A percentile compares a stretch with the other conserved stretches of the same genome.
Evolutionary conservation across 2,888 invertebrate species (phyloP).

Genomic region (Gerris lacustris): DNA sequence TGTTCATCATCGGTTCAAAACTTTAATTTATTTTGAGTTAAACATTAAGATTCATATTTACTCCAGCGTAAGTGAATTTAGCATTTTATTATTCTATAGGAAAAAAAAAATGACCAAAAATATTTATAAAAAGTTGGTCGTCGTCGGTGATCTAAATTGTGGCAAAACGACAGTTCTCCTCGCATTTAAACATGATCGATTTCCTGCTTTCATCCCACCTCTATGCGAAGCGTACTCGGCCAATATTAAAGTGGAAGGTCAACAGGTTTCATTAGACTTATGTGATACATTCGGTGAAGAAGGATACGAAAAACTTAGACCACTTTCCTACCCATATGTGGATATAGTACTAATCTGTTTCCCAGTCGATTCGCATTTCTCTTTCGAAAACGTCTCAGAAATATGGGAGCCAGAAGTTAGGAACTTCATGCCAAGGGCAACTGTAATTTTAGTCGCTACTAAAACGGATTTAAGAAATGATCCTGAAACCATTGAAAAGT

Average conservation of each 20-base stretch:
- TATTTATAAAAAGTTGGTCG: slow-evolving; percentile 15
- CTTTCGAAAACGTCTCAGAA: slow-evolving; percentile 50
- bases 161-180: slow-evolving; percentile 15
- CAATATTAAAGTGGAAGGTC: background rate
- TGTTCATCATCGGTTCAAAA: slow-evolving; percentile 13
- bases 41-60: too few relatives aligned
- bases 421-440: slow-evolving; percentile 48
- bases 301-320: slow-evolving; percentile 38
- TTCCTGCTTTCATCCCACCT: slow-evolving; percentile 7
- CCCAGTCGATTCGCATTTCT: slow-evolving; percentile 49
- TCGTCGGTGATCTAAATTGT: slow-evolving; percentile 16
- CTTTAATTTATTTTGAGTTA: too few relatives aligned
- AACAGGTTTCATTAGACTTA: slow-evolving; percentile 37
- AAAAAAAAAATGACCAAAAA: too few relatives aligned
- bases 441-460: slow-evolving; percentile 50
- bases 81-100: too few relatives aligned
- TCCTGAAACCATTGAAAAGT: background rate
- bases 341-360: slow-evolving; percentile 54
- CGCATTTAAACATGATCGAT: slow-evolving; percentile 10
- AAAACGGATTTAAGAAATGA: slow-evolving; percentile 38
- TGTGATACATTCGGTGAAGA: slow-evolving; percentile 45
- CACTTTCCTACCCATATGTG: slow-evolving; percentile 48
- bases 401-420: slow-evolving; percentile 51
- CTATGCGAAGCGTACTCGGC: slow-evolving; percentile 11
- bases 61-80: too few relatives aligned